phyloP scores from a whole-genome alignment of 1,140 invertebrate genomes.

The Aphelenchoides avenae region DNA sequence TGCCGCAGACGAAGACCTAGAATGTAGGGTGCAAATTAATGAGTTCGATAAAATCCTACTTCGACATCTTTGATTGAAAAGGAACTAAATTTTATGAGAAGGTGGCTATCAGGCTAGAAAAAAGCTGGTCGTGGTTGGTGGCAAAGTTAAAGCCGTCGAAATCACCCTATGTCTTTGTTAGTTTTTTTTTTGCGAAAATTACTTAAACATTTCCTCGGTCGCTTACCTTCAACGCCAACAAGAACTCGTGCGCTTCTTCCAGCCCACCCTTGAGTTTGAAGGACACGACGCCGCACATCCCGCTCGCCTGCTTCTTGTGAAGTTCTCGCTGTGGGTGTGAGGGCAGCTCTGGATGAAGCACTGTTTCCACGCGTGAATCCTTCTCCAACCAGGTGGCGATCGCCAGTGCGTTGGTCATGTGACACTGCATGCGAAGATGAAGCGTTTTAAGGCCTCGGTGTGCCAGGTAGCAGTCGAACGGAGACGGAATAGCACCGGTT shows the following conservation, averaged over 20 bases:
- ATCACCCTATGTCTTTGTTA: too few relatives aligned
- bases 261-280: constrained; percentile 77
- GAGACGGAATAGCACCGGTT: constrained; percentile 83
- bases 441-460: constrained; percentile 90
- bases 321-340: constrained; percentile 85
- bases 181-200: too few relatives aligned
- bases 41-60: too few relatives aligned
- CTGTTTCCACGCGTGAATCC: constrained; percentile 73
- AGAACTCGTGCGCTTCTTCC: constrained; percentile 72
- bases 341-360: constrained; percentile 77
- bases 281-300: constrained; percentile 84
- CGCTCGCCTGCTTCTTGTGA: constrained; percentile 75
- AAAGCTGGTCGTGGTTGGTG: too few relatives aligned
- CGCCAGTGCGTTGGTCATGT: constrained; percentile 72
- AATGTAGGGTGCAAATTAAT: too few relatives aligned
- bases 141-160: too few relatives aligned
- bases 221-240: constrained; percentile 61
- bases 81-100: too few relatives aligned
- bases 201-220: too few relatives aligned
- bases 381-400: constrained; percentile 70
- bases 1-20: too few relatives aligned
- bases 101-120: too few relatives aligned
- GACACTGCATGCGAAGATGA: constrained; percentile 82
- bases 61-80: too few relatives aligned
- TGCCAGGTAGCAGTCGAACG: constrained; percentile 89